These are phyloP conservation scores for Thalpophila matura DNA, from an alignment of 2,888 invertebrate genomes.

Conservation along the genomic window DNA sequence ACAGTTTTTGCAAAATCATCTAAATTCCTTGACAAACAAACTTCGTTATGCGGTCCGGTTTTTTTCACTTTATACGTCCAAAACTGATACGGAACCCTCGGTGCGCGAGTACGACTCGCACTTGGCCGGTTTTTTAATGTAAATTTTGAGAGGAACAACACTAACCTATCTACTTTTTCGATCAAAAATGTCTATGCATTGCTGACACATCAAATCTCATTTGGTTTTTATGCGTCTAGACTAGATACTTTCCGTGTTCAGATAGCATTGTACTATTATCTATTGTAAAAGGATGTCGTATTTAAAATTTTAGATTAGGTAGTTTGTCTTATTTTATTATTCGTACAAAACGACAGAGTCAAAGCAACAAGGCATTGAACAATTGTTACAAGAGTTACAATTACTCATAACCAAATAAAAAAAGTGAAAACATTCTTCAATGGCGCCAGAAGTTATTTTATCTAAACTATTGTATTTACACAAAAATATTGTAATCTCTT, in stretches of 20 bases:
- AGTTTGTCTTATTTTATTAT: slow-evolving; percentile 5
- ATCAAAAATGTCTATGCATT: neutral
- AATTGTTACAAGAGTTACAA: slow-evolving; percentile 9
- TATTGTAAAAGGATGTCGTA: slow-evolving; percentile 8
- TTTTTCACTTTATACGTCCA: too few species aligned
- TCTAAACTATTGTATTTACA: slow-evolving; percentile 29
- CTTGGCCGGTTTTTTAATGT: too few species aligned
- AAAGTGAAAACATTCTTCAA: slow-evolving; percentile 27
- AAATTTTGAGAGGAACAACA: too few species aligned
- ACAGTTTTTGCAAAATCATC: too few species aligned
- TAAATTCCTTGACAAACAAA: too few species aligned
- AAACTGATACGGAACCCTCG: too few species aligned
- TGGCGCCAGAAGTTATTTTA: slow-evolving; percentile 52
- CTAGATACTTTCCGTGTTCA: slow-evolving; percentile 8
- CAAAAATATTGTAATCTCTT: slow-evolving; percentile 43
- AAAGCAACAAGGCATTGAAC: neutral
- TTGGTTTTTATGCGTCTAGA: slow-evolving; percentile 34
- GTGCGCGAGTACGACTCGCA: too few species aligned
- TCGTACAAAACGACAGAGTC: neutral
- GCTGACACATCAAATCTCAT: neutral
- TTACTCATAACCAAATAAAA: slow-evolving; percentile 1
- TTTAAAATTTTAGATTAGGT: neutral
- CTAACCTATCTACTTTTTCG: neutral
- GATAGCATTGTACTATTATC: slow-evolving; percentile 1
- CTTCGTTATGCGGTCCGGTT: too few species aligned